A percentile compares a stretch with the other conserved stretches of the same genome.
Conservation (phyloP, 1,140 invertebrate genomes). For the Kradibia gibbosae region DNA sequence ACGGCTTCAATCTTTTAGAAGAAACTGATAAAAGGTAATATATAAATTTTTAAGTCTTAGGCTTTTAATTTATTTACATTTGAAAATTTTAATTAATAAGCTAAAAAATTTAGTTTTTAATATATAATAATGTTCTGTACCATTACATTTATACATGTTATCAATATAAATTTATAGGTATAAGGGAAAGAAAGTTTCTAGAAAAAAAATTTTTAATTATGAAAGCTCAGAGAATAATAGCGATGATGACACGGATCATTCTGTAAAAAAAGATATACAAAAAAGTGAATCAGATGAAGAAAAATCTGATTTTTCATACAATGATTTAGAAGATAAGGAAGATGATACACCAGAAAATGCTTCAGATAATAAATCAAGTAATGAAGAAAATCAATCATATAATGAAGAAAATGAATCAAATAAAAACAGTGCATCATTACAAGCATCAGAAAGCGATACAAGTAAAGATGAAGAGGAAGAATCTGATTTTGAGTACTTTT, state of each 20-base stretch:
- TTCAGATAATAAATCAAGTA: constrained; percentile 39
- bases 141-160: constrained; percentile 25
- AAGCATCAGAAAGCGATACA: neutral
- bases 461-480: constrained; percentile 52
- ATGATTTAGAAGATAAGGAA: constrained; percentile 12
- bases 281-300: neutral
- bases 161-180: constrained; percentile 73
- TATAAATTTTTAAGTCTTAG: neutral
- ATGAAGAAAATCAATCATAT: constrained; percentile 51
- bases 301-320: neutral
- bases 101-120: constrained; percentile 35
- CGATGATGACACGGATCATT: constrained; percentile 25
- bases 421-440: neutral
- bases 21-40: constrained; percentile 76
- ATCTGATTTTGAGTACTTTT: constrained; percentile 54
- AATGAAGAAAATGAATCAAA: neutral
- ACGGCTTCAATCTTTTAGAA: constrained; percentile 78
- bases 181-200: constrained; percentile 78
- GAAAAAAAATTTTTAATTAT: constrained; percentile 69
- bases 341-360: neutral
- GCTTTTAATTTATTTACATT: neutral
- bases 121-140: neutral
- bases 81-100: neutral
- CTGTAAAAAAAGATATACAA: constrained; percentile 17
- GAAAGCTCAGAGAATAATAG: constrained; percentile 57